Base-by-base conservation (phyloP, 1,140 invertebrate species). In the Vanessa atalanta region DNA sequence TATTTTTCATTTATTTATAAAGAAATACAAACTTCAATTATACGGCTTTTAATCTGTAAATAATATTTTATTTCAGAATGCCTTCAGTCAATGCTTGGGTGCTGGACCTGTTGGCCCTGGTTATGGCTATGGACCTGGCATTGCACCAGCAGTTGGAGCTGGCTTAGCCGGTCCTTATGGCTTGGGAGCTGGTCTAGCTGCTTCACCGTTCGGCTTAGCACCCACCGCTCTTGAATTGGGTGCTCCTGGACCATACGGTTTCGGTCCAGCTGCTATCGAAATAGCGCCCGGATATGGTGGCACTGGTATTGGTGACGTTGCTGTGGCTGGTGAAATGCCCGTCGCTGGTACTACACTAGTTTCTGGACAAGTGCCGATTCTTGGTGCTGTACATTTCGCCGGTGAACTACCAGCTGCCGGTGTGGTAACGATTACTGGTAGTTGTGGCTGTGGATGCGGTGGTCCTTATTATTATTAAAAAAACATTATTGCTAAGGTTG, bases 341-440 rank as follows among this genome's bases (percentile, higher is more conserved):
- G 84, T 84, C 13, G 74, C 72, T 61, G 86, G 82, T 43, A 80
- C 76, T 31, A 81, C 83, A 5, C 12, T 77, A 15, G 79, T 85
- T 15, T 72, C 72, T 31, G 86, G 83, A 12, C 80, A 82, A 47
- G 83, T 86, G 50, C 81, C 84, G 14, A 79, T 86, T 55, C 72
- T 81, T 20, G 85, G 85, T 15, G 77, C 79, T 26, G 84, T 86
- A 15, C 60, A 70, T 15, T 84, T 82, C 70, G 77, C 76, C 12
- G 84, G 84, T 47, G 75, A 74, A 23, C 48, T 85, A 2, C 81
- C 79, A 50, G 85, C 84, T 47, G 78, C 70, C 76, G 85, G 85
- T n/a, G 57, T 77, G 4, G 84, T 86, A 16, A 65, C 84, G 61
- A 86, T 87, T 64, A 61, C 74, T 64, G 85, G 85, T 23, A 77